Percentiles rank a stretch among this genome's conserved stretches.
Conservation (phyloP, 2,797 vertebrate species). For the Pseudochirops cupreus region DNA sequence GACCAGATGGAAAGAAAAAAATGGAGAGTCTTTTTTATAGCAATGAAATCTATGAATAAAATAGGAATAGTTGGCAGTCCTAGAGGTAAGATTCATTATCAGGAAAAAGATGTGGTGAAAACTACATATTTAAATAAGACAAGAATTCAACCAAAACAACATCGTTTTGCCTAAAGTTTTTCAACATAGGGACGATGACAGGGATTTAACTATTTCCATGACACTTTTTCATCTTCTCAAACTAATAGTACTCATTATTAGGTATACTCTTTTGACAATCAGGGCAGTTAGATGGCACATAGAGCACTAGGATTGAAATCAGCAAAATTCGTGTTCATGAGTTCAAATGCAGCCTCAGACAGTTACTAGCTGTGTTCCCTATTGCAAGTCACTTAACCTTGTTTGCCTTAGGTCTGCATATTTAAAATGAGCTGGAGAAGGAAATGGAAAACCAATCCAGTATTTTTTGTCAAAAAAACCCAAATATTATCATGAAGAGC, state of each 20-base stretch:
- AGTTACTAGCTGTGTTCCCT: background rate
- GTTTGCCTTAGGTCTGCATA: background rate
- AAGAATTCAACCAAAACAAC: constrained; percentile 44
- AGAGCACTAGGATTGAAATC: background rate
- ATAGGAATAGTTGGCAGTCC: constrained; percentile 1
- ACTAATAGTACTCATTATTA: constrained; percentile 18
- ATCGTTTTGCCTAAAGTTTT: background rate
- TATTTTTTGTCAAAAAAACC: background rate
- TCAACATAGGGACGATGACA: background rate
- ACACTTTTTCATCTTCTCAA: background rate
- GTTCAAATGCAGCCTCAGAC: background rate
- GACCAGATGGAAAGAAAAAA: background rate
- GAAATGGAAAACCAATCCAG: background rate
- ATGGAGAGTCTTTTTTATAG: constrained; percentile 13
- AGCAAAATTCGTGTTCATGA: background rate
- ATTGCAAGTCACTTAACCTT: background rate
- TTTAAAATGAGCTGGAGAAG: background rate
- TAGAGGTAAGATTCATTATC: background rate
- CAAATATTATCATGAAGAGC: background rate
- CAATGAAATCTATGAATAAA: constrained; percentile 17
- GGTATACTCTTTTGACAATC: constrained; percentile 37
- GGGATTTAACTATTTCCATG: constrained; percentile 6
- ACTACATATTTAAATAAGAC: background rate
- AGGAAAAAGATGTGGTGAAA: constrained; percentile 27
- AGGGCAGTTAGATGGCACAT: background rate